Evolutionary conservation across 2,888 invertebrate genomes (phyloP).

Genomic region (Xestoiulus laeticollis): DNA sequence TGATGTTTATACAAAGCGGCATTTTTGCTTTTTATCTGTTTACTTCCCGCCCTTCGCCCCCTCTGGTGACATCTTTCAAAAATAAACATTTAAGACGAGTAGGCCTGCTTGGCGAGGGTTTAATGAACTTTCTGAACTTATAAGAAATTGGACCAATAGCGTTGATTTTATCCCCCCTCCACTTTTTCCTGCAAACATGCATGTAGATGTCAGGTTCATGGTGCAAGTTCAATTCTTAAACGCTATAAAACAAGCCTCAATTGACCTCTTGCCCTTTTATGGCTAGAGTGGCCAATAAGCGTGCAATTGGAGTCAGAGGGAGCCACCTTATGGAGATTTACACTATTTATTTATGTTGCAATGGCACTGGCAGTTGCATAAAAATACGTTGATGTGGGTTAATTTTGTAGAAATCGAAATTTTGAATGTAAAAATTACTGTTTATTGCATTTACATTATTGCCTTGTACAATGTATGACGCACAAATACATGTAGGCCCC

Average conservation of each 20-base stretch:
- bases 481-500: too few relatives aligned
- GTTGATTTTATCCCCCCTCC: background rate
- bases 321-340: background rate
- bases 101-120: background rate
- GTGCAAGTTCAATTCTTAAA: background rate
- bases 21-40: background rate
- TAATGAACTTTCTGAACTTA: background rate
- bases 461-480: too few relatives aligned
- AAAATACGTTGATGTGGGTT: too few relatives aligned
- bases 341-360: background rate
- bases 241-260: background rate
- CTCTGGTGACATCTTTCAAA: slow-evolving; percentile 34
- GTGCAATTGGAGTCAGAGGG: background rate
- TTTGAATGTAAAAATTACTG: too few relatives aligned
- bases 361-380: background rate
- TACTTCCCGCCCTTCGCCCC: slow-evolving; percentile 23
- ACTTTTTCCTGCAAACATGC: background rate
- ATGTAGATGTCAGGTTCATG: background rate
- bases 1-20: background rate
- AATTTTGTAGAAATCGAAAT: too few relatives aligned
- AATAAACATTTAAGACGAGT: background rate
- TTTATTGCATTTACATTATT: too few relatives aligned
- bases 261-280: background rate
- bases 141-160: background rate
- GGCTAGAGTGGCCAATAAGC: background rate